phyloP scores from a whole-genome alignment of 1,140 invertebrate species.

The Anoplophora glabripennis region DNA sequence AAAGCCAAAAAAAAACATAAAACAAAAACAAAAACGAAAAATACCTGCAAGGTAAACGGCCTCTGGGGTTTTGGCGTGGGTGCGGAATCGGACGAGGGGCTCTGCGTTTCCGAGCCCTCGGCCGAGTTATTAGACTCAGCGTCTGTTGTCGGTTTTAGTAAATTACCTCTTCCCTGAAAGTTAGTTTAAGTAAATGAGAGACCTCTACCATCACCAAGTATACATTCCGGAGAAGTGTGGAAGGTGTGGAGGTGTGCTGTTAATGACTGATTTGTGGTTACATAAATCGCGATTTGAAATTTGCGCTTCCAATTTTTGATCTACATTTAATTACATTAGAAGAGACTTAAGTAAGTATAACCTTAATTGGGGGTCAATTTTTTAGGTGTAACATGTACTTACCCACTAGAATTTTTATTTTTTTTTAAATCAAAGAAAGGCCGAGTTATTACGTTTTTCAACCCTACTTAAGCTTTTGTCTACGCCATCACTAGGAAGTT shows the following conservation, averaged over 20 bases:
- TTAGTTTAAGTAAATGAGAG: constrained; percentile 34
- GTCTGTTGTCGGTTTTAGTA: constrained; percentile 60
- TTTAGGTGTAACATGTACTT: no score
- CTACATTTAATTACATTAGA: no score
- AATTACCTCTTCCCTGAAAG: constrained; percentile 62
- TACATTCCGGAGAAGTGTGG: not conserved
- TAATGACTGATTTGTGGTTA: not conserved
- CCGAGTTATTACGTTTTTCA: no score
- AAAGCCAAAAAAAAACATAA: constrained; percentile 14
- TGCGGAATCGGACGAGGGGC: constrained; percentile 48
- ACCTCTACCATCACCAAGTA: constrained; percentile 8
- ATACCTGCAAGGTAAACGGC: constrained; percentile 66
- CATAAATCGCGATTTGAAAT: no score
- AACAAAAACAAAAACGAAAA: constrained; percentile 27
- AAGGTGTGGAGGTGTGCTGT: not conserved
- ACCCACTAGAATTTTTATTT: no score
- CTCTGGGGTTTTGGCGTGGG: constrained; percentile 58
- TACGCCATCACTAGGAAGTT: no score
- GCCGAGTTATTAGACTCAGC: constrained; percentile 49
- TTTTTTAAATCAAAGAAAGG: no score
- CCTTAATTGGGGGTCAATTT: no score
- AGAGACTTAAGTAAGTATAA: no score
- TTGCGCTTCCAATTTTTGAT: no score
- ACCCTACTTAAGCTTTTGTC: no score
- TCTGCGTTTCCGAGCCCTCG: constrained; percentile 53